phyloP scores from a whole-genome alignment of 2,888 invertebrate species.

The Sepioteuthis lessoniana region DNA sequence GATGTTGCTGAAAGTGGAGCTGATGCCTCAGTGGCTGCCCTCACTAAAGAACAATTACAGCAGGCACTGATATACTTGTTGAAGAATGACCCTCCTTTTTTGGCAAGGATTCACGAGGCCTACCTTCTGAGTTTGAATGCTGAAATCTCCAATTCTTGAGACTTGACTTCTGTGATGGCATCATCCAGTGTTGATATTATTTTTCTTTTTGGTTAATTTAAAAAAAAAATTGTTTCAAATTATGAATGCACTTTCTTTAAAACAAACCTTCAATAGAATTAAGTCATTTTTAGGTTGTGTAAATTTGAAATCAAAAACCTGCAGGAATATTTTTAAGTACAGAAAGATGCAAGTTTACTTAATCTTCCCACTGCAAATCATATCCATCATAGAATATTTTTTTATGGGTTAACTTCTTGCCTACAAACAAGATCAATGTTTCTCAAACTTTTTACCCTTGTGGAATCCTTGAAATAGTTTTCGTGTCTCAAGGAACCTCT shows the following conservation, averaged over 20 bases:
- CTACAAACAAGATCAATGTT: neutral
- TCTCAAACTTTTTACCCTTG: too few species aligned
- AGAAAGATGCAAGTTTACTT: neutral
- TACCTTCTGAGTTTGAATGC: slow-evolving; percentile 82
- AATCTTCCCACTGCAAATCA: neutral
- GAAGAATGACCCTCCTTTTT: slow-evolving; percentile 87
- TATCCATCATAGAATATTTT: neutral
- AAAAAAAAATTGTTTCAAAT: too few species aligned
- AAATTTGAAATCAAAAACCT: too few species aligned
- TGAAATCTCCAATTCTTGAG: slow-evolving; percentile 34
- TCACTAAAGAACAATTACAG: slow-evolving; percentile 90
- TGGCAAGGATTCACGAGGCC: slow-evolving; percentile 91
- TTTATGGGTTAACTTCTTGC: neutral
- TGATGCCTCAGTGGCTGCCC: slow-evolving; percentile 79
- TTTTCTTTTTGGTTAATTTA: neutral
- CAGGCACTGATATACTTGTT: slow-evolving; percentile 91
- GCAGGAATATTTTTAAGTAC: neutral
- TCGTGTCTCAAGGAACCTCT: too few species aligned
- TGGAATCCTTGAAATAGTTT: too few species aligned
- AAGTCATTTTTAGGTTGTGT: too few species aligned
- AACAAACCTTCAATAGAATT: neutral
- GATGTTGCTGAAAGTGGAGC: slow-evolving; percentile 23
- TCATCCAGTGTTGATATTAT: neutral
- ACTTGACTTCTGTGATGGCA: neutral
- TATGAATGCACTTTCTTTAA: neutral